Evolutionary conservation across 2,888 invertebrate genomes (phyloP).

Genomic region (Pseudeuparius sepicola): DNA sequence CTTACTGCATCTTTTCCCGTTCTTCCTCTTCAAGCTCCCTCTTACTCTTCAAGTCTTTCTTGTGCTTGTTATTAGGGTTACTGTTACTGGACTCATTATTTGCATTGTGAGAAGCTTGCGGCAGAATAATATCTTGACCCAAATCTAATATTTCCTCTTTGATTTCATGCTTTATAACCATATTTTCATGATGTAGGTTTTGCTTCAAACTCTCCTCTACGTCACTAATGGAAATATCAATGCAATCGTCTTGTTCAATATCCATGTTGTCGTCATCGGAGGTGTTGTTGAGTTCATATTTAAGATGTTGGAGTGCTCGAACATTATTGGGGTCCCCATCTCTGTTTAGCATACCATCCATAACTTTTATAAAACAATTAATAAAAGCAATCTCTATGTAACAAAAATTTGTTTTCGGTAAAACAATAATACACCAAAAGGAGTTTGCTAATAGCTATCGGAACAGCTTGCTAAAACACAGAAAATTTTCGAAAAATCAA

Average conservation of each 20-base stretch:
- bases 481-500: no score
- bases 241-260: slow-evolving; percentile 31
- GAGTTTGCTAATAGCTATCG: no score
- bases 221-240: slow-evolving; percentile 25
- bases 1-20: slow-evolving; percentile 92
- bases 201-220: no score
- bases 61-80: slow-evolving; percentile 38
- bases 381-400: no score
- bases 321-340: slow-evolving; percentile 22
- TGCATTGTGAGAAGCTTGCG: slow-evolving; percentile 30
- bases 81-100: slow-evolving; percentile 9
- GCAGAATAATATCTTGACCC: slow-evolving; percentile 34
- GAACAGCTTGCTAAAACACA: no score
- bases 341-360: slow-evolving; percentile 25
- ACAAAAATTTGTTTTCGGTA: no score
- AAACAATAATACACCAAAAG: no score
- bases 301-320: slow-evolving; percentile 30
- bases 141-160: slow-evolving; percentile 28
- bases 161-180: slow-evolving; percentile 21
- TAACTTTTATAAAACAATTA: slow-evolving; percentile 11
- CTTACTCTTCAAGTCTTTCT: slow-evolving; percentile 63
- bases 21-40: slow-evolving; percentile 89
- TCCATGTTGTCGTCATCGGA: no score
- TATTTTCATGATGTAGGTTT: no score
- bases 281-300: slow-evolving; percentile 31